Conservation (phyloP, 2,113 vertebrate species). For the Oceanites oceanicus region DNA sequence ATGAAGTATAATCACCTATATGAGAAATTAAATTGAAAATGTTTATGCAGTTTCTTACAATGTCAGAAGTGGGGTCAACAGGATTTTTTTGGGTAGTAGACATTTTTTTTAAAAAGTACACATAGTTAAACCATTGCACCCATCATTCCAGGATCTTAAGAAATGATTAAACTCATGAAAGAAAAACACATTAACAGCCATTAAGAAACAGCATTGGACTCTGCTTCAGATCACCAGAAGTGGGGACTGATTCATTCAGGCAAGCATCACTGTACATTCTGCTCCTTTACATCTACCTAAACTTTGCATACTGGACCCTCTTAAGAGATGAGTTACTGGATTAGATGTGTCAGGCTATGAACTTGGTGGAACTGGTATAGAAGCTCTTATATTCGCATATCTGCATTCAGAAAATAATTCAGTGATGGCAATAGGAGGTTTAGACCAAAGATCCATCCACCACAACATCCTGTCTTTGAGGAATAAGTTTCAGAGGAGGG, state of each 20-base stretch:
- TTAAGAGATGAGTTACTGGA: neutral
- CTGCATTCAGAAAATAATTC: neutral
- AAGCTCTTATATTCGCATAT: neutral
- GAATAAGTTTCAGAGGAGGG: neutral
- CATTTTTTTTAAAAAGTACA: neutral
- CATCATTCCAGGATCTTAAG: neutral
- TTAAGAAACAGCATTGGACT: neutral
- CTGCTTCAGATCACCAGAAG: neutral
- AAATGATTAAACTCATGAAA: neutral
- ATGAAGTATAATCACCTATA: neutral
- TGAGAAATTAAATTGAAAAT: neutral
- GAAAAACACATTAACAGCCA: neutral
- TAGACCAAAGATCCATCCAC: neutral
- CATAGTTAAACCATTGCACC: neutral
- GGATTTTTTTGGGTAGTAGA: neutral
- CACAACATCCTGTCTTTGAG: neutral
- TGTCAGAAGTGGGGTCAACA: neutral
- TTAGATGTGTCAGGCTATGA: neutral
- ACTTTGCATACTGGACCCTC: neutral
- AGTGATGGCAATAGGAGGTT: neutral
- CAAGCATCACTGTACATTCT: neutral
- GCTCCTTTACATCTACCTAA: neutral
- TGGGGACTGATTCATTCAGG: neutral
- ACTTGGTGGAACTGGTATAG: neutral
- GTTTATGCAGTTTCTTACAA: neutral